These are phyloP conservation scores for Lepidochrysops patricia DNA, from an alignment of 2,888 invertebrate genomes.

Conservation along the genomic window DNA sequence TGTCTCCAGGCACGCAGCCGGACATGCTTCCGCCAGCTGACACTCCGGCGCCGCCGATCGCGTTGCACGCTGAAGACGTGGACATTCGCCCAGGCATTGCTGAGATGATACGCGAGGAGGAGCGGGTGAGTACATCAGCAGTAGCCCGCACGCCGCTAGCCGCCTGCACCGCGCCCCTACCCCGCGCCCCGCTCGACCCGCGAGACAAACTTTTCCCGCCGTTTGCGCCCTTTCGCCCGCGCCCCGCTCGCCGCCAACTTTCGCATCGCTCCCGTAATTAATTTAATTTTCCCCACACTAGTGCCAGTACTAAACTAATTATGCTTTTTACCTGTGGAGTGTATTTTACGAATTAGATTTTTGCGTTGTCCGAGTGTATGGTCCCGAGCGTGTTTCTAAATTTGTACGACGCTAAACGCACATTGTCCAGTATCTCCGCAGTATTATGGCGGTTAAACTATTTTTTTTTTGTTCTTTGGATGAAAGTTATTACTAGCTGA, in stretches of 20 bases:
- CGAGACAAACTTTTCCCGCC: constrained; percentile 48
- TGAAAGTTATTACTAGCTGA: neutral
- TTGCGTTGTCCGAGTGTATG: neutral
- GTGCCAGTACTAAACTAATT: neutral
- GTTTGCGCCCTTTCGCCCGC: constrained; percentile 24
- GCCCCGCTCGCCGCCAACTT: constrained; percentile 37
- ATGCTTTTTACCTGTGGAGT: neutral
- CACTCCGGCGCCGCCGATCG: constrained; percentile 34
- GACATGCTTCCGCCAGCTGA: constrained; percentile 32
- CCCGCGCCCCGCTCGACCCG: constrained; percentile 20
- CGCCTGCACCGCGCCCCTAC: constrained; percentile 19
- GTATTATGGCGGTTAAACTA: neutral
- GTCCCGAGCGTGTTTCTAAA: neutral
- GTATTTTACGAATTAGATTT: neutral
- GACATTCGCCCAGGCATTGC: constrained; percentile 96
- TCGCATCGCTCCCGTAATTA: constrained; percentile 49
- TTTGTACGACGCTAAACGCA: too few species aligned
- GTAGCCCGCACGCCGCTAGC: neutral
- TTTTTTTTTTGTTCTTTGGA: neutral
- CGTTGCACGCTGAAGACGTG: constrained; percentile 81
- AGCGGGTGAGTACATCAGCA: constrained; percentile 83
- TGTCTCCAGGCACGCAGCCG: constrained; percentile 54
- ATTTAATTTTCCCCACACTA: constrained; percentile 26
- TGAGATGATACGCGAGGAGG: constrained; percentile 97
- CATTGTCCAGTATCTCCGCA: too few species aligned